Conservation (phyloP, 2,797 vertebrate species). For the Psittacula echo region DNA sequence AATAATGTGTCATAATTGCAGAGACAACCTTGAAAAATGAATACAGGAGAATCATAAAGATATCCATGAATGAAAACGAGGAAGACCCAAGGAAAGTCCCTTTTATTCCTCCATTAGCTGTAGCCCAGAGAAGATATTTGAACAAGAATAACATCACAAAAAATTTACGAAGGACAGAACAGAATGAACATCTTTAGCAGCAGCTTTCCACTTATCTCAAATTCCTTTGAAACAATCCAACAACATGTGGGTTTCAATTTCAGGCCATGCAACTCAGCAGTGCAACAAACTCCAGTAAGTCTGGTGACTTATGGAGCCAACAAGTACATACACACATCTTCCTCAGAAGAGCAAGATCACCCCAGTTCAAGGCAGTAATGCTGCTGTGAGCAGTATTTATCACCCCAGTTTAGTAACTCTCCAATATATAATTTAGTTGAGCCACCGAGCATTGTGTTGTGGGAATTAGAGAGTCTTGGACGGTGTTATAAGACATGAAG, state of each 20-base stretch:
- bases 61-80: conserved; percentile 66
- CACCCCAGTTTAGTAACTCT: not conserved
- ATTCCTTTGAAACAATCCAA: conserved; percentile 11
- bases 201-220: conserved; percentile 9
- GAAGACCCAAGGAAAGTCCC: conserved; percentile 35
- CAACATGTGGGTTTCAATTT: conserved; percentile 23
- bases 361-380: not conserved
- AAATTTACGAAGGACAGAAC: conserved; percentile 34
- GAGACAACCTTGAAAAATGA: conserved; percentile 74
- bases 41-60: conserved; percentile 72
- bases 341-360: not conserved
- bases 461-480: not conserved
- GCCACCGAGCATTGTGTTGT: not conserved
- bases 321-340: not conserved
- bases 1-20: conserved; percentile 75
- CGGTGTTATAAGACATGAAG: not conserved
- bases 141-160: conserved; percentile 51
- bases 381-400: not conserved
- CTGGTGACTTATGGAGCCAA: not conserved
- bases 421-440: not conserved
- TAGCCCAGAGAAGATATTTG: conserved; percentile 46
- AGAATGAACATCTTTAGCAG: not conserved
- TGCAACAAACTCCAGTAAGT: not conserved
- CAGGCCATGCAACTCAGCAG: not conserved
- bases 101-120: conserved; percentile 55